These are phyloP conservation scores for Congeria kusceri DNA, from an alignment of 2,888 invertebrate genomes.

Conservation along the genomic window DNA sequence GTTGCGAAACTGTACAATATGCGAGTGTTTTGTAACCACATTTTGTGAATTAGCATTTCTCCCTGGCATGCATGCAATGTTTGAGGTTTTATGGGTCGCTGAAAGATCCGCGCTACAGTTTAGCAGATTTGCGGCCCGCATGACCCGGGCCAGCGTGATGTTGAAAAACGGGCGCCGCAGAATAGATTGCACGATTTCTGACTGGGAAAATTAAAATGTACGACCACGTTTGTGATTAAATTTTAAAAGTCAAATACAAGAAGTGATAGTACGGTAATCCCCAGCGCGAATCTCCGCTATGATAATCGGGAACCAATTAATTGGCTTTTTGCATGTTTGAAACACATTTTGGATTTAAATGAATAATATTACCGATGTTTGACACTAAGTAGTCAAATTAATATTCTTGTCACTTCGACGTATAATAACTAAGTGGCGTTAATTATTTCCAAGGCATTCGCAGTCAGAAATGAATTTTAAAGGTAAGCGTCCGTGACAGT, in stretches of 20 bases:
- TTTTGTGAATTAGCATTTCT: too few species aligned
- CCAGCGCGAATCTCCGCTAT: constrained; percentile 44
- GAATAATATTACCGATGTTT: constrained; percentile 62
- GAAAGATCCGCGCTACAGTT: too few species aligned
- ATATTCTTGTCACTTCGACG: constrained; percentile 59
- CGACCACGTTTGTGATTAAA: constrained; percentile 29
- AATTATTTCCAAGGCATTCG: constrained; percentile 41
- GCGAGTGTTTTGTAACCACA: too few species aligned
- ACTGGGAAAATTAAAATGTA: constrained; percentile 20
- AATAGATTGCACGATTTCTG: too few species aligned
- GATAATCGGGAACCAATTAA: constrained; percentile 58
- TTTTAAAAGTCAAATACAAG: constrained; percentile 25
- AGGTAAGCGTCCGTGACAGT: constrained; percentile 25
- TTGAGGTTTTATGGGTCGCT: too few species aligned
- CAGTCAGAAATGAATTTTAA: constrained; percentile 23
- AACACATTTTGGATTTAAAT: constrained; percentile 56
- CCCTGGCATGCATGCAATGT: too few species aligned
- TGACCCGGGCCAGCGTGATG: too few species aligned
- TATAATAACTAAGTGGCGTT: constrained; percentile 41
- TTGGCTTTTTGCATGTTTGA: constrained; percentile 64
- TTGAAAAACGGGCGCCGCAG: too few species aligned
- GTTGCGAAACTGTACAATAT: too few species aligned
- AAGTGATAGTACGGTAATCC: constrained; percentile 1
- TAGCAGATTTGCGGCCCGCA: too few species aligned
- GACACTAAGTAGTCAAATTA: constrained; percentile 60